Evolutionary conservation across 2,888 invertebrate genomes (phyloP).

Genomic region (Aleiodes leptofemur): DNA sequence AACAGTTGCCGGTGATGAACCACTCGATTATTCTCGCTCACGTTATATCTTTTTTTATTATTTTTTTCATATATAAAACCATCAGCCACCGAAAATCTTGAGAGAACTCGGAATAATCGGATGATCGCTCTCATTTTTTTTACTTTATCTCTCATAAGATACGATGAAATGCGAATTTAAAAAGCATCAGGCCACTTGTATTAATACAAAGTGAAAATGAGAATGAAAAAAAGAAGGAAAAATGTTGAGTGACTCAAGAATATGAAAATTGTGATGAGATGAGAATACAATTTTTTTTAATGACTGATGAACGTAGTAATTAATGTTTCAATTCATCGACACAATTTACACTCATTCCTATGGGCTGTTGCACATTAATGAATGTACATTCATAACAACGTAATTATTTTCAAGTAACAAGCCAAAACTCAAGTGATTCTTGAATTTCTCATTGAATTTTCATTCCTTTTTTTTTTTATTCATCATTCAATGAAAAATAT

Average conservation of each 20-base stretch:
- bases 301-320: neutral
- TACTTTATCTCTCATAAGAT: neutral
- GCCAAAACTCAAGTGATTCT: neutral
- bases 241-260: neutral
- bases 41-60: slow-evolving; percentile 43
- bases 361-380: neutral
- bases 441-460: no score
- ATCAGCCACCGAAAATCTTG: no score
- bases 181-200: neutral
- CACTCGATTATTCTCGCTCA: slow-evolving; percentile 49
- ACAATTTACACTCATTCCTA: neutral
- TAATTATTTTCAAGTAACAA: slow-evolving; percentile 6
- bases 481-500: no score
- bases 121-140: neutral
- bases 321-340: slow-evolving; percentile 26
- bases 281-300: neutral
- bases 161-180: neutral
- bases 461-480: no score
- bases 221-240: neutral
- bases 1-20: slow-evolving; percentile 41
- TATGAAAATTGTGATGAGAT: neutral
- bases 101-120: no score
- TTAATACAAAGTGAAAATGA: neutral
- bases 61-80: slow-evolving; percentile 20
- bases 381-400: slow-evolving; percentile 13